phyloP scores from a whole-genome alignment of 2,888 invertebrate genomes.

The Cynaeus angustus region DNA sequence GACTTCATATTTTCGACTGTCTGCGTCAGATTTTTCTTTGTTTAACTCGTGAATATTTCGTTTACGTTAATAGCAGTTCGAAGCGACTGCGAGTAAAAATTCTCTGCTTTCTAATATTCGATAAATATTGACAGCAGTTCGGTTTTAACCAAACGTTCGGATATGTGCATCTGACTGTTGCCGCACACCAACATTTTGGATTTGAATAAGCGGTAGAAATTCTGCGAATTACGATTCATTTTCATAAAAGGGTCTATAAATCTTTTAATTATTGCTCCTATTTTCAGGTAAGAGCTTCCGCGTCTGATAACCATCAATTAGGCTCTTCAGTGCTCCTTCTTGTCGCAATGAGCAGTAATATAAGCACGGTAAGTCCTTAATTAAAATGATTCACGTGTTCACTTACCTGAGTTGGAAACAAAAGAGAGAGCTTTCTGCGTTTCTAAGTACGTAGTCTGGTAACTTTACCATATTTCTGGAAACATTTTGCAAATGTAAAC shows the following conservation, averaged over 20 bases:
- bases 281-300: constrained; percentile 36
- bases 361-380: constrained; percentile 50
- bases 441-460: constrained; percentile 52
- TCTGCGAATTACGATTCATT: constrained; percentile 5
- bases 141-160: constrained; percentile 7
- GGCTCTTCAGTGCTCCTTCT: constrained; percentile 20
- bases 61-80: constrained; percentile 10
- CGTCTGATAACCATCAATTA: constrained; percentile 34
- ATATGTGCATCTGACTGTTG: not conserved
- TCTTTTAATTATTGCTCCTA: constrained; percentile 41
- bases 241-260: constrained; percentile 16
- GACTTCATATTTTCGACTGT: constrained; percentile 40
- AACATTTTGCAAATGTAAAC: constrained; percentile 56
- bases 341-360: constrained; percentile 34
- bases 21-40: constrained; percentile 20
- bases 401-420: constrained; percentile 52
- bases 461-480: constrained; percentile 55
- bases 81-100: not conserved
- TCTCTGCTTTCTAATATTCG: not conserved
- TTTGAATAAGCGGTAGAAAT: constrained; percentile 10
- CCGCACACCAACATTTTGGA: not conserved
- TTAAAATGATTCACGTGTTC: constrained; percentile 60
- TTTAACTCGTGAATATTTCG: constrained; percentile 35
- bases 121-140: constrained; percentile 37
- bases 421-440: constrained; percentile 34